A percentile compares a stretch with the other conserved stretches of the same genome.
Conservation (phyloP, 2,888 invertebrate species). For the Desoria tigrina region DNA sequence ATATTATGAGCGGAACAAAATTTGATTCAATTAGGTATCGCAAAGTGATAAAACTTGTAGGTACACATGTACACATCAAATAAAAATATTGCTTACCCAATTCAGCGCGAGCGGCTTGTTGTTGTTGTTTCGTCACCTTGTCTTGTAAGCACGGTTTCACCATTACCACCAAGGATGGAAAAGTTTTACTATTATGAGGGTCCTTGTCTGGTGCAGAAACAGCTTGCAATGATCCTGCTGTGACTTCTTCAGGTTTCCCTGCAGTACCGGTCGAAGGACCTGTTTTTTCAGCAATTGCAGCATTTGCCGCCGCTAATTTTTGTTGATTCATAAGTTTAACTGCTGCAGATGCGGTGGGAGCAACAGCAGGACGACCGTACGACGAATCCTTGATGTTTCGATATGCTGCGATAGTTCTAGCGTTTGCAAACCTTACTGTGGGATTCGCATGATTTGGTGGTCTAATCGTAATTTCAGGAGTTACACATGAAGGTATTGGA, state of each 20-base stretch:
- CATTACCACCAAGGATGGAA: constrained; percentile 80
- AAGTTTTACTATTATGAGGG: constrained; percentile 67
- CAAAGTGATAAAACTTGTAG: neutral
- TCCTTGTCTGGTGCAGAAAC: constrained; percentile 30
- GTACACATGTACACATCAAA: neutral
- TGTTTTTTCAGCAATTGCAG: neutral
- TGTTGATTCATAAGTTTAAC: neutral
- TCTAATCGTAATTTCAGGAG: neutral
- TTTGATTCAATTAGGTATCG: constrained; percentile 7
- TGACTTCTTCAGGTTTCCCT: constrained; percentile 11
- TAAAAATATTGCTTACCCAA: constrained; percentile 56
- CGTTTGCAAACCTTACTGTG: neutral
- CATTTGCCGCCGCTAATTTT: neutral
- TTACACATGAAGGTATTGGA: neutral
- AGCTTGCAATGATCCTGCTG: constrained; percentile 32
- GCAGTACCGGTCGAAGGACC: neutral
- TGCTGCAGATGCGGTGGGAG: neutral
- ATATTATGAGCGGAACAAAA: constrained; percentile 43
- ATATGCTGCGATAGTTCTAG: neutral
- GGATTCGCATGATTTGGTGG: neutral
- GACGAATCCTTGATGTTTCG: neutral
- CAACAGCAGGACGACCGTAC: neutral
- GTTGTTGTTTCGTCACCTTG: constrained; percentile 59
- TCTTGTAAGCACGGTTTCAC: constrained; percentile 76
- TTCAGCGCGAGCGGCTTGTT: constrained; percentile 57